phyloP scores from a whole-genome alignment of 1,140 invertebrate species.

The Hypsibius dujardini region DNA sequence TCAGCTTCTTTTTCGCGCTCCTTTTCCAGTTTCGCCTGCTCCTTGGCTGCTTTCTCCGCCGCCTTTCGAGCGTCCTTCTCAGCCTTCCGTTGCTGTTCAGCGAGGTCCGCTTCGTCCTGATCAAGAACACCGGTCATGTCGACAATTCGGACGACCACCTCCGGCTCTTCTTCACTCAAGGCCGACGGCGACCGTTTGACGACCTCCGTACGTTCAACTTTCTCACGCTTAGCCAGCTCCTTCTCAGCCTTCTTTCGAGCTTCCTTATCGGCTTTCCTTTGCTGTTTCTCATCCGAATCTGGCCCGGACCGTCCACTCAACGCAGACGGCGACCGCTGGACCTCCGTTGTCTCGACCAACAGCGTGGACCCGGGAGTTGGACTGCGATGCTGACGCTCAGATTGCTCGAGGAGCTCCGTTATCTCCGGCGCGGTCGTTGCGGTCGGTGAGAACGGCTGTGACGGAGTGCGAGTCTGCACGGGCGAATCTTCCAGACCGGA shows the following conservation, averaged over 20 bases:
- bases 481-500: background rate
- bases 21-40: background rate
- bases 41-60: background rate
- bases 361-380: background rate
- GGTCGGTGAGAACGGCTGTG: constrained; percentile 1
- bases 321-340: background rate
- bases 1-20: too few species aligned
- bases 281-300: background rate
- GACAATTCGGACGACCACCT: background rate
- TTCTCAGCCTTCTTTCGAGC: too few species aligned
- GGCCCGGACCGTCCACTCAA: too few species aligned
- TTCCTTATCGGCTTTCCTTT: background rate
- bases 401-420: background rate
- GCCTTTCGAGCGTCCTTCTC: background rate
- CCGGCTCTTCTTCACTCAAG: background rate
- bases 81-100: background rate
- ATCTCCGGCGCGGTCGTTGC: background rate
- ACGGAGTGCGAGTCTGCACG: background rate
- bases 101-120: background rate
- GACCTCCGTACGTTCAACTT: too few species aligned
- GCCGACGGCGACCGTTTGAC: too few species aligned
- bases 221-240: too few species aligned
- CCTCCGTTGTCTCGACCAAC: background rate
- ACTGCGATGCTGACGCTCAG: background rate
- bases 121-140: background rate